phyloP scores from a whole-genome alignment of 2,888 invertebrate species.

The Eupithecia abbreviata region DNA sequence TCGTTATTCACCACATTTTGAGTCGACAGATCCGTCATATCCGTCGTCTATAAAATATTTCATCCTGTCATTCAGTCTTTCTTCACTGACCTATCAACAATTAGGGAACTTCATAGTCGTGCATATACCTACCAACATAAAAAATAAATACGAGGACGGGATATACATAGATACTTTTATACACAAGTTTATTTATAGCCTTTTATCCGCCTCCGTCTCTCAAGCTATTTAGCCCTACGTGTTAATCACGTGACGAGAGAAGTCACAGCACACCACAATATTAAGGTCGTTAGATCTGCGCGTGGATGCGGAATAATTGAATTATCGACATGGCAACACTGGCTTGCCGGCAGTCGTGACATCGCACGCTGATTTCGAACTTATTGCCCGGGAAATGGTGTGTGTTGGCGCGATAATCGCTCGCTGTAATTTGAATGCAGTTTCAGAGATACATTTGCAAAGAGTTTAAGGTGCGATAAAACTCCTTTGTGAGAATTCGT shows the following conservation, averaged over 20 bases:
- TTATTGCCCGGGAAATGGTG: constrained; percentile 25
- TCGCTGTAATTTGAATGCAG: constrained; percentile 10
- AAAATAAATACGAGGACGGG: too few relatives aligned
- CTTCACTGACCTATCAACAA: too few relatives aligned
- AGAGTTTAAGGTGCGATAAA: constrained; percentile 5
- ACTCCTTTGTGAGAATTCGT: constrained; percentile 1
- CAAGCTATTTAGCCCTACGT: background rate
- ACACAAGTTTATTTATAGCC: background rate
- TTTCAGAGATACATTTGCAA: constrained; percentile 9
- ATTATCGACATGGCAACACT: constrained; percentile 64
- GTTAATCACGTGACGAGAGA: constrained; percentile 7
- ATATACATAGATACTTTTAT: background rate
- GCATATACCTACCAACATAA: too few relatives aligned
- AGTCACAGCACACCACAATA: constrained; percentile 39
- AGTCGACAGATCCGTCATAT: too few relatives aligned
- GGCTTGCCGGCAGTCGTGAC: constrained; percentile 34
- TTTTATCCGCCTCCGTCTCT: background rate
- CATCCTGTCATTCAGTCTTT: too few relatives aligned
- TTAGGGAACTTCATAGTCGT: too few relatives aligned
- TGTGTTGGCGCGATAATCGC: constrained; percentile 1
- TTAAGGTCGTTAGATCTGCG: constrained; percentile 75
- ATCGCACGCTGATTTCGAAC: constrained; percentile 30
- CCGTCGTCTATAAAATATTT: too few relatives aligned
- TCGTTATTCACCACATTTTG: too few relatives aligned
- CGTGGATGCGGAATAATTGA: constrained; percentile 75